phyloP scores from a whole-genome alignment of 1,140 invertebrate species.

The Rhynchophorus ferrugineus region DNA sequence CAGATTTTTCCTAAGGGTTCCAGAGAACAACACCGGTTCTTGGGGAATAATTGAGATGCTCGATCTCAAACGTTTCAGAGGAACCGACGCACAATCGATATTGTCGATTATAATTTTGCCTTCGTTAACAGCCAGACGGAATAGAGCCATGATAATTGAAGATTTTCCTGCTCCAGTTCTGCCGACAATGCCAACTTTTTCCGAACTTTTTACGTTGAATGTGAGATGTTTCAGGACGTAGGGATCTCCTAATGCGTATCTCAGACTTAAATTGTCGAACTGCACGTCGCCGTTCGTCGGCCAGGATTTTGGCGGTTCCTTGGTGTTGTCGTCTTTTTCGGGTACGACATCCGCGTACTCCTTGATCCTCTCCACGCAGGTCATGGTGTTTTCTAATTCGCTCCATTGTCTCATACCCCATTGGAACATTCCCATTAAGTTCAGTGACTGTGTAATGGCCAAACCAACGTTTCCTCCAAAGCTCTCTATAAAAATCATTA shows the following conservation, averaged over 20 bases:
- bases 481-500: slow-evolving; percentile 36
- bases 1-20: slow-evolving; percentile 71
- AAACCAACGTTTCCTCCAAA: slow-evolving; percentile 48
- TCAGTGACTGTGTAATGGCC: slow-evolving; percentile 49
- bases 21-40: slow-evolving; percentile 75
- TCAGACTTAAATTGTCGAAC: slow-evolving; percentile 53
- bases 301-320: slow-evolving; percentile 44
- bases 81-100: slow-evolving; percentile 53
- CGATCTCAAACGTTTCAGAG: slow-evolving; percentile 59
- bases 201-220: slow-evolving; percentile 51
- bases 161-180: slow-evolving; percentile 62
- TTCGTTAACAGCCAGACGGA: slow-evolving; percentile 58
- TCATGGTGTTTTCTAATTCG: slow-evolving; percentile 62
- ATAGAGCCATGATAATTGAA: slow-evolving; percentile 65
- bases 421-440: slow-evolving; percentile 58
- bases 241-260: slow-evolving; percentile 54
- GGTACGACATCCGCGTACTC: slow-evolving; percentile 33
- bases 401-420: slow-evolving; percentile 68
- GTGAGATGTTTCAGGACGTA: slow-evolving; percentile 57
- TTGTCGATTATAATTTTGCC: slow-evolving; percentile 69
- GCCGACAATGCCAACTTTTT: slow-evolving; percentile 48
- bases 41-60: slow-evolving; percentile 79
- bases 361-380: slow-evolving; percentile 54
- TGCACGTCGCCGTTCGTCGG: slow-evolving; percentile 22
- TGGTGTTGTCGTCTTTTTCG: slow-evolving; percentile 16